phyloP scores from a whole-genome alignment of 2,888 invertebrate genomes.

The Macrosoma leucophasiata region DNA sequence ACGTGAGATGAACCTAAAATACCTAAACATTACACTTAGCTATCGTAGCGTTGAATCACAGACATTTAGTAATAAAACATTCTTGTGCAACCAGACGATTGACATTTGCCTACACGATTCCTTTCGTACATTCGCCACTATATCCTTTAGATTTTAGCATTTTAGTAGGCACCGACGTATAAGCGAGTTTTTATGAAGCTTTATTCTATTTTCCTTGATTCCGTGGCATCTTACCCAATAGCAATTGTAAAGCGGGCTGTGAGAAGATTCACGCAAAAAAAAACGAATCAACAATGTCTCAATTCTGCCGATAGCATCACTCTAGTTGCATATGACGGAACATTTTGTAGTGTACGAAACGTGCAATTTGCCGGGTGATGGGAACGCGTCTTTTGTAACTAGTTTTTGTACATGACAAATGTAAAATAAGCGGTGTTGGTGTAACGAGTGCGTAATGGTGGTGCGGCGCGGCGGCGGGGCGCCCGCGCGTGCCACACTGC shows the following conservation, averaged over 20 bases:
- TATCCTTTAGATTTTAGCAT: too few species aligned
- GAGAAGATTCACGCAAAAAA: conserved; percentile 23
- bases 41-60: conserved; percentile 42
- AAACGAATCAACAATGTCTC: too few species aligned
- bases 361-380: too few species aligned
- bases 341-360: too few species aligned
- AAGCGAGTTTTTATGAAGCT: conserved; percentile 14
- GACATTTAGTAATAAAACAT: conserved; percentile 59
- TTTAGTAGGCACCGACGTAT: too few species aligned
- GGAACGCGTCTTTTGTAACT: too few species aligned
- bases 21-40: conserved; percentile 43
- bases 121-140: too few species aligned
- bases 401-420: too few species aligned
- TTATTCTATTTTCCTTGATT: conserved; percentile 23
- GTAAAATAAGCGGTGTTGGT: too few species aligned
- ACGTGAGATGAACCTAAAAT: conserved; percentile 44
- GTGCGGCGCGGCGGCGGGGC: conserved; percentile 23
- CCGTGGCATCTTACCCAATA: conserved; percentile 16
- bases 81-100: conserved; percentile 57
- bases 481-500: conserved; percentile 41
- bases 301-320: too few species aligned
- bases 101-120: conserved; percentile 58
- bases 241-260: conserved; percentile 21
- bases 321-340: too few species aligned
- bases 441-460: conserved; percentile 28